These are phyloP conservation scores for Bradypodion pumilum DNA, from an alignment of 2,797 vertebrate genomes.

Conservation along the genomic window DNA sequence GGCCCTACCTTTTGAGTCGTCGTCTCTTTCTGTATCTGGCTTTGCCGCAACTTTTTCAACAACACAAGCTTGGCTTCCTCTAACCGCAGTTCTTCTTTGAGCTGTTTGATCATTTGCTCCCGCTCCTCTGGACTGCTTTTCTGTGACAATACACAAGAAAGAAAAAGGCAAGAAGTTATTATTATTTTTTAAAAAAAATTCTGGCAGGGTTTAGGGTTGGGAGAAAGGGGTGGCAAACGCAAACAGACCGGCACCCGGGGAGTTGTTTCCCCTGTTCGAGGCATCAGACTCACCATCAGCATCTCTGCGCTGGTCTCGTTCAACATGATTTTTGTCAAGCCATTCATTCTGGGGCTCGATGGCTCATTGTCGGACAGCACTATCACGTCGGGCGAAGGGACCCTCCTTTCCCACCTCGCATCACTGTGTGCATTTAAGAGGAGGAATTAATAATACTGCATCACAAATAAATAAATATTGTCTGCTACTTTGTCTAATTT, in stretches of 20 bases:
- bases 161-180: not conserved
- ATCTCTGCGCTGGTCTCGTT: constrained; percentile 88
- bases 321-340: constrained; percentile 79
- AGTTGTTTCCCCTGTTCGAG: no score
- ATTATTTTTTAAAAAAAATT: not conserved
- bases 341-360: constrained; percentile 91
- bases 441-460: no score
- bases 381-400: constrained; percentile 90
- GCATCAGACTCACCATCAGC: constrained; percentile 86
- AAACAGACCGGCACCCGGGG: not conserved
- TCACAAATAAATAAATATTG: no score
- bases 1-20: constrained; percentile 85
- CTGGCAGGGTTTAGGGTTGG: no score
- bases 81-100: constrained; percentile 93
- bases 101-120: constrained; percentile 90
- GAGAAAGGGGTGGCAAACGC: no score
- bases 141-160: constrained; percentile 66
- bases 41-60: constrained; percentile 96
- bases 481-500: no score
- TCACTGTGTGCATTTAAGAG: no score
- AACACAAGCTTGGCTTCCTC: constrained; percentile 97
- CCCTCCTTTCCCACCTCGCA: constrained; percentile 84
- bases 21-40: constrained; percentile 96
- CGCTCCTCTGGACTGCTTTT: constrained; percentile 92
- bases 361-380: constrained; percentile 94